Evolutionary conservation across 1,140 invertebrate species (phyloP).

Genomic region (Diabrotica undecimpunctata): DNA sequence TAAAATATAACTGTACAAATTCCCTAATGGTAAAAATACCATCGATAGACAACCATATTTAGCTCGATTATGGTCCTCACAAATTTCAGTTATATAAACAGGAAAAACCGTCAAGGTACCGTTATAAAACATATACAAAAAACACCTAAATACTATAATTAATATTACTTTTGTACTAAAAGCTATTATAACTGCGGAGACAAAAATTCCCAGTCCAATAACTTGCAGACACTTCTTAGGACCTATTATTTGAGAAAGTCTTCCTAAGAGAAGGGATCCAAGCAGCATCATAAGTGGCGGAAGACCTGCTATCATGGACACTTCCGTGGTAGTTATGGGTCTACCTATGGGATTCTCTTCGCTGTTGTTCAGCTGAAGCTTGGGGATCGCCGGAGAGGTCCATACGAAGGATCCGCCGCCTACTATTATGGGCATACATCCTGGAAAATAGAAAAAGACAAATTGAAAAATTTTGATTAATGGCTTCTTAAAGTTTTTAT

Average conservation of each 20-base stretch:
- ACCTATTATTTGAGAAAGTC: neutral
- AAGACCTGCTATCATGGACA: slow-evolving; percentile 69
- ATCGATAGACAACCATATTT: neutral
- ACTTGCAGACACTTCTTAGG: neutral
- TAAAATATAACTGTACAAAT: slow-evolving; percentile 5
- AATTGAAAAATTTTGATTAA: no score
- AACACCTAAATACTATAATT: neutral
- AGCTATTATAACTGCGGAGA: neutral
- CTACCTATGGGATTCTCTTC: slow-evolving; percentile 38
- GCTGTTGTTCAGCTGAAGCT: slow-evolving; percentile 44
- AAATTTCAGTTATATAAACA: slow-evolving; percentile 7
- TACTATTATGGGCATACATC: neutral
- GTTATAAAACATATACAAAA: neutral
- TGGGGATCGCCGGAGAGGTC: slow-evolving; percentile 65
- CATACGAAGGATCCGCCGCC: slow-evolving; percentile 47
- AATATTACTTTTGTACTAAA: slow-evolving; percentile 1
- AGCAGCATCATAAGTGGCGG: neutral
- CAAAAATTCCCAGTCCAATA: neutral
- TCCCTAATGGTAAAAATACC: slow-evolving; percentile 8
- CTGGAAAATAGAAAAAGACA: no score
- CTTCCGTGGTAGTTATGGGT: slow-evolving; percentile 50
- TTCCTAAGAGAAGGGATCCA: neutral
- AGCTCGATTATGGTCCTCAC: slow-evolving; percentile 10
- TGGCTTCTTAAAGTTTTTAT: no score
- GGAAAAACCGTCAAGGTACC: neutral